Conservation (phyloP, 2,113 vertebrate genomes). For the Elephantulus edwardii region DNA sequence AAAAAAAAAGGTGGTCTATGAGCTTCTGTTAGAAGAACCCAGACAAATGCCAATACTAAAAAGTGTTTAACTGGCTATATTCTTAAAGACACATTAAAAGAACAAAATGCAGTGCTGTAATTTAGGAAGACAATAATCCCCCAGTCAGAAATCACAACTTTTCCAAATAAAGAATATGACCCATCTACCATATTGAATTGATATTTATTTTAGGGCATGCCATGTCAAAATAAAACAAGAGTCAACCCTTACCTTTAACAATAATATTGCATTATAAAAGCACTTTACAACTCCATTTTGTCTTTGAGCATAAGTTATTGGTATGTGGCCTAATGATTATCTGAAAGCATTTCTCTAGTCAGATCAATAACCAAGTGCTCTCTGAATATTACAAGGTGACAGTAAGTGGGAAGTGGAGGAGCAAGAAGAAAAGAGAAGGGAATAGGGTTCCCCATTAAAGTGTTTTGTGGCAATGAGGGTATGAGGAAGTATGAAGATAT, state of each 20-base stretch:
- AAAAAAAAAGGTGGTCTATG: slow-evolving; percentile 62
- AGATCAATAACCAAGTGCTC: slow-evolving; percentile 68
- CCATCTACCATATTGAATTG: slow-evolving; percentile 82
- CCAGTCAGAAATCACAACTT: slow-evolving; percentile 67
- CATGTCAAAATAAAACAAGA: slow-evolving; percentile 83
- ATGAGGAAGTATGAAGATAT: slow-evolving; percentile 68
- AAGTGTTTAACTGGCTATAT: slow-evolving; percentile 72
- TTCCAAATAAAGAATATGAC: slow-evolving; percentile 82
- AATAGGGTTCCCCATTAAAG: slow-evolving; percentile 59
- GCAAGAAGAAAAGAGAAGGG: slow-evolving; percentile 40
- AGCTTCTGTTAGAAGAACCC: slow-evolving; percentile 64
- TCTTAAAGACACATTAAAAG: slow-evolving; percentile 60
- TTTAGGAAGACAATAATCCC: slow-evolving; percentile 75
- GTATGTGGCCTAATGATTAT: slow-evolving; percentile 80
- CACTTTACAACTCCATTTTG: slow-evolving; percentile 83
- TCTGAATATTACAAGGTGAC: slow-evolving; percentile 68
- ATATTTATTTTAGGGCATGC: slow-evolving; percentile 88
- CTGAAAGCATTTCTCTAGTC: slow-evolving; percentile 72
- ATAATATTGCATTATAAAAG: slow-evolving; percentile 86
- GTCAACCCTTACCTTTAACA: slow-evolving; percentile 82
- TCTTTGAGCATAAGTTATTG: slow-evolving; percentile 76
- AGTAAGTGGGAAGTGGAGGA: slow-evolving; percentile 65
- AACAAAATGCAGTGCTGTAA: slow-evolving; percentile 62
- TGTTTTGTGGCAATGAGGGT: slow-evolving; percentile 73
- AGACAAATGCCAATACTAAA: slow-evolving; percentile 58